Percentiles rank a stretch among this genome's conserved stretches.
phyloP scores from a whole-genome alignment of 1,140 invertebrate species.

The Idris sp. region DNA sequence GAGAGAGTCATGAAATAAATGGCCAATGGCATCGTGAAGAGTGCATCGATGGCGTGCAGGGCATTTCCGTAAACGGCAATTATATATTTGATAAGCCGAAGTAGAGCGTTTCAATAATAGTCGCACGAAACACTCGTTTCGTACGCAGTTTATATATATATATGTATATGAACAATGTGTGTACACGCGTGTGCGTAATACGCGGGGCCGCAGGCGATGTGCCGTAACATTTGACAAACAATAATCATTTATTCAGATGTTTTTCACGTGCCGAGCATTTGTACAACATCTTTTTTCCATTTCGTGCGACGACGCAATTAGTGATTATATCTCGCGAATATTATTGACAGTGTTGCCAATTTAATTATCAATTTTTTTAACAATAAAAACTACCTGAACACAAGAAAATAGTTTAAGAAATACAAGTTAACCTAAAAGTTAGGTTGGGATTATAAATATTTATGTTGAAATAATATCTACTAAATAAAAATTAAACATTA shows the following conservation, averaged over 20 bases:
- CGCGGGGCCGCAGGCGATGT: slow-evolving; percentile 25
- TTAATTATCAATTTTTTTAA: too few species aligned
- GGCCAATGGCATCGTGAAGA: slow-evolving; percentile 58
- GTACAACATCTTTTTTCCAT: slow-evolving; percentile 26
- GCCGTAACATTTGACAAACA: slow-evolving; percentile 59
- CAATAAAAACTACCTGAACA: too few species aligned
- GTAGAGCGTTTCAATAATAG: slow-evolving; percentile 63
- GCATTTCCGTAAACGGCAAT: slow-evolving; percentile 62
- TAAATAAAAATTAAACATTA: too few species aligned
- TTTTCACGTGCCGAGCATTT: slow-evolving; percentile 45
- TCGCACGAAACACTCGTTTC: slow-evolving; percentile 34
- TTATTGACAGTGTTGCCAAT: not conserved
- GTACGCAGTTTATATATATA: slow-evolving; percentile 28
- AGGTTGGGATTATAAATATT: too few species aligned
- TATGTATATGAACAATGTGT: too few species aligned
- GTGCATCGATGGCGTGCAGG: slow-evolving; percentile 55
- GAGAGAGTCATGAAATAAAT: slow-evolving; percentile 59
- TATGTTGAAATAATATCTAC: too few species aligned
- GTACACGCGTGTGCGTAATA: slow-evolving; percentile 53
- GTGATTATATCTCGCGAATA: slow-evolving; percentile 33
- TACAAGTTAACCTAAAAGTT: too few species aligned
- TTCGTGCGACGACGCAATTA: slow-evolving; percentile 40
- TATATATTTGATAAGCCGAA: slow-evolving; percentile 64
- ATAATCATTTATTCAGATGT: slow-evolving; percentile 65
- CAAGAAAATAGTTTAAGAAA: too few species aligned